A percentile compares a stretch with the other conserved stretches of the same genome.
Evolutionary conservation across 2,888 invertebrate genomes (phyloP).

Genomic region (Drosophila aldrichi): DNA sequence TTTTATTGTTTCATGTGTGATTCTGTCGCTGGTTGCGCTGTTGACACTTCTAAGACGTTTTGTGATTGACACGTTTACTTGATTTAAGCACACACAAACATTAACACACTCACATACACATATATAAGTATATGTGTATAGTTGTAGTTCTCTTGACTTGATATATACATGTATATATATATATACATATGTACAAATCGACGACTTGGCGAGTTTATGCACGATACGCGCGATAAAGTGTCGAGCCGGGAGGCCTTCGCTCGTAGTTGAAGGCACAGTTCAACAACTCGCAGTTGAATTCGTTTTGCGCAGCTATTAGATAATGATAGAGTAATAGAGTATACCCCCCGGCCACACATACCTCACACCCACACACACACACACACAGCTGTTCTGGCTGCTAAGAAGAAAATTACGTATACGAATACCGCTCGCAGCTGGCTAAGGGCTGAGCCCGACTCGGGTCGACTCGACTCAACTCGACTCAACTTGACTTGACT

Average conservation of each 20-base stretch:
- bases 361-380: neutral
- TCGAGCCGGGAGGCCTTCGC: conserved; percentile 43
- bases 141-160: conserved; percentile 12
- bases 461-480: too few relatives aligned
- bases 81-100: conserved; percentile 43
- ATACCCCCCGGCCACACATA: neutral
- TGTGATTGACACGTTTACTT: conserved; percentile 64
- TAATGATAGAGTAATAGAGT: conserved; percentile 25
- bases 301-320: conserved; percentile 52
- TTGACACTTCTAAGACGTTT: conserved; percentile 55
- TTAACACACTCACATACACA: neutral
- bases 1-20: conserved; percentile 39
- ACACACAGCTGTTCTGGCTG: neutral
- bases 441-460: conserved; percentile 38
- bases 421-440: conserved; percentile 28
- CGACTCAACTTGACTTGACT: conserved; percentile 1
- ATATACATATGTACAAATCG: conserved; percentile 19
- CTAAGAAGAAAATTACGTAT: conserved; percentile 1
- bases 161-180: neutral
- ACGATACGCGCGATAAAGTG: conserved; percentile 54
- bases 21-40: conserved; percentile 28
- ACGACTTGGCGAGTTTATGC: conserved; percentile 52
- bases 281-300: conserved; percentile 52
- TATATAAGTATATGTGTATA: too few relatives aligned
- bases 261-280: conserved; percentile 53